phyloP scores from a whole-genome alignment of 2,113 vertebrate genomes.

The Formicarius rufipectus region DNA sequence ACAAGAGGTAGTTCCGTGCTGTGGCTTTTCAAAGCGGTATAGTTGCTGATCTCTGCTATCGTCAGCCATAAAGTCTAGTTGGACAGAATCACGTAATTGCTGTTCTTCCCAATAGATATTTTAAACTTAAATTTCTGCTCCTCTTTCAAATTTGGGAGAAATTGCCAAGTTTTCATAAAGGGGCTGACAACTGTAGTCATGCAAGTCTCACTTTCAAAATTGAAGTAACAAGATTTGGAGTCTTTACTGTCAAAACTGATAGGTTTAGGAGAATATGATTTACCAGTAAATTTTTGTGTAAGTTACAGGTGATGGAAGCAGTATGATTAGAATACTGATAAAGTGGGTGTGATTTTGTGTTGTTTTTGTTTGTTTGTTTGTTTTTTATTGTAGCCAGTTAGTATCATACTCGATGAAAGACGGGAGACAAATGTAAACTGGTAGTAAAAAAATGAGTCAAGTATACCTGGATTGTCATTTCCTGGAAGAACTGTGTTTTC shows the following conservation, averaged over 20 bases:
- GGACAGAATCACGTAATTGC: background rate
- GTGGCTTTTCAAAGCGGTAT: background rate
- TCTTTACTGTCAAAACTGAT: background rate
- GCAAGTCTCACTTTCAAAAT: background rate
- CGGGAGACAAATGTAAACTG: background rate
- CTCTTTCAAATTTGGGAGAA: background rate
- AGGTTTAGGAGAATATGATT: background rate
- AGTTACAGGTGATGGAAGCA: background rate
- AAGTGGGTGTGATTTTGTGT: fast-evolving
- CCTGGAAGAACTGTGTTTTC: background rate
- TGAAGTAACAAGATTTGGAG: background rate
- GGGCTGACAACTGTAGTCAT: background rate
- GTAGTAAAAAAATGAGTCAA: background rate
- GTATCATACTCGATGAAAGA: background rate
- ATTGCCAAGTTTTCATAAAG: background rate
- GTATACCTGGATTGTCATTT: background rate
- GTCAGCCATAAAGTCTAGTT: background rate
- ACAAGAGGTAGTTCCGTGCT: background rate
- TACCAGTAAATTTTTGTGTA: background rate
- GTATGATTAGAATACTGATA: background rate
- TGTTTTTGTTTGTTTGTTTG: background rate
- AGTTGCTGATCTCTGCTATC: background rate
- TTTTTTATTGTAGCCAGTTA: background rate
- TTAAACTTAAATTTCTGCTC: background rate
- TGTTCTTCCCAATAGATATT: background rate